Evolutionary conservation across 1,140 invertebrate species (phyloP).

Genomic region (Dysdera silvatica): DNA sequence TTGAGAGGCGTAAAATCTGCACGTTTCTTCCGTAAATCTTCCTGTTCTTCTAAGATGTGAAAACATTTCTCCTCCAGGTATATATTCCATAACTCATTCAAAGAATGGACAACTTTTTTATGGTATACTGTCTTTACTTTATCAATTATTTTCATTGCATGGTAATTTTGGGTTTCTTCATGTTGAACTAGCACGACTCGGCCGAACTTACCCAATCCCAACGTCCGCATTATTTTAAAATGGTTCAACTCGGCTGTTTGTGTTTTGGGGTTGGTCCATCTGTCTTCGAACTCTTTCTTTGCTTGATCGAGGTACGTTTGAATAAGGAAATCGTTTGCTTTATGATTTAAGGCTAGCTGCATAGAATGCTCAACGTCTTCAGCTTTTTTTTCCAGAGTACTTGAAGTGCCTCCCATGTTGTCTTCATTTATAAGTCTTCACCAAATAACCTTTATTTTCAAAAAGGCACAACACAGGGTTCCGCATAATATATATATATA

Average conservation of each 20-base stretch:
- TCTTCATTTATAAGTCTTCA: too few relatives aligned
- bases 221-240: not conserved
- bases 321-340: too few relatives aligned
- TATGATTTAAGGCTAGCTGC: too few relatives aligned
- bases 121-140: slow-evolving; percentile 12
- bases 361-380: too few relatives aligned
- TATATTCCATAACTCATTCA: slow-evolving; percentile 33
- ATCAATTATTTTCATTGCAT: not conserved
- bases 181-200: not conserved
- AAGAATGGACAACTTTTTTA: slow-evolving; percentile 22
- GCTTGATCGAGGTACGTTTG: too few relatives aligned
- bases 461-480: too few relatives aligned
- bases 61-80: not conserved
- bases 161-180: not conserved
- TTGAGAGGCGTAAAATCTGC: slow-evolving; percentile 95
- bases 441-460: too few relatives aligned
- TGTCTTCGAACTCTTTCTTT: too few relatives aligned
- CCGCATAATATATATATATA: too few relatives aligned
- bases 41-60: not conserved
- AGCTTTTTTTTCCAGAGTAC: too few relatives aligned
- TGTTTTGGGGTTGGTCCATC: too few relatives aligned
- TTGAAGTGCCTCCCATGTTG: too few relatives aligned
- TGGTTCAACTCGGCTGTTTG: not conserved
- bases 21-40: slow-evolving; percentile 21
- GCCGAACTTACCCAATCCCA: not conserved